Percentiles rank a stretch among this genome's conserved stretches.
Conservation (phyloP, 2,888 invertebrate species). For the Hypolimnas misippus region DNA sequence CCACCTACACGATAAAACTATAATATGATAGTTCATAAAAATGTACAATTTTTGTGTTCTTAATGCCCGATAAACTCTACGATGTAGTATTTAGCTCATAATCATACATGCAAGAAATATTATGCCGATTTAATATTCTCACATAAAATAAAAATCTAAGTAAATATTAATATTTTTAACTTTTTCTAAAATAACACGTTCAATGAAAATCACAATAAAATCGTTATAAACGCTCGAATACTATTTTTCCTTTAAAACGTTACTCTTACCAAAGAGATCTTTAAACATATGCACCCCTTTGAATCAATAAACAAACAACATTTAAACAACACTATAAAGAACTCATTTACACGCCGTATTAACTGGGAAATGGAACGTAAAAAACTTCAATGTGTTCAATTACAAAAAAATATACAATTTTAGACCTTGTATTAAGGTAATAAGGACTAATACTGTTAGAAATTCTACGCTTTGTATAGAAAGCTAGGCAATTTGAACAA, state of each 20-base stretch:
- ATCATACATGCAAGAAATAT: too few relatives aligned
- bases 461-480: conserved; percentile 16
- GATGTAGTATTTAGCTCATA: too few relatives aligned
- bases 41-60: too few relatives aligned
- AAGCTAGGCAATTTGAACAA: conserved; percentile 76
- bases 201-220: background rate
- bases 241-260: background rate
- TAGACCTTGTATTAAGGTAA: conserved; percentile 34
- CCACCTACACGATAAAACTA: too few relatives aligned
- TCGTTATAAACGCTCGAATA: background rate
- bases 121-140: too few relatives aligned
- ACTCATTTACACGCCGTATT: conserved; percentile 81
- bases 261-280: conserved; percentile 16
- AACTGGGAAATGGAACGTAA: conserved; percentile 76
- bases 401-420: background rate
- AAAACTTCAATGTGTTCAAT: conserved; percentile 46
- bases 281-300: conserved; percentile 78
- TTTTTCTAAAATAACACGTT: background rate
- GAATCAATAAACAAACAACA: conserved; percentile 70
- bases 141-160: too few relatives aligned
- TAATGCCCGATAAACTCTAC: too few relatives aligned
- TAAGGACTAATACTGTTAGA: conserved; percentile 22
- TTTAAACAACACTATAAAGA: conserved; percentile 79
- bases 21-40: too few relatives aligned
- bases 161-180: too few relatives aligned